phyloP scores from a whole-genome alignment of 2,113 vertebrate genomes.

The Garra rufa region DNA sequence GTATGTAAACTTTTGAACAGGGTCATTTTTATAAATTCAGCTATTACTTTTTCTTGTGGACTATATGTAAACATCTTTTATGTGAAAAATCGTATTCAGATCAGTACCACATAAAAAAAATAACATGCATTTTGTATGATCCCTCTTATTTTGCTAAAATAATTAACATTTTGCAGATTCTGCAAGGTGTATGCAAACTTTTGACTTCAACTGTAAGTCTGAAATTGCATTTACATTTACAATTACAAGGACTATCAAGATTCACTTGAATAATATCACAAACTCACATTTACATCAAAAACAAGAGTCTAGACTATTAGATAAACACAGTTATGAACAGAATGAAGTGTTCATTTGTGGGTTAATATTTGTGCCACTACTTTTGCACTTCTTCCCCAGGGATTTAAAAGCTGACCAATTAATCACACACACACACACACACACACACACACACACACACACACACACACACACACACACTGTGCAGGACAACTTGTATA shows the following conservation, averaged over 20 bases:
- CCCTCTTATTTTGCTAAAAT: too few species aligned
- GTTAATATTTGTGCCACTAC: slow-evolving; percentile 44
- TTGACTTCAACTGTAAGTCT: too few species aligned
- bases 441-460: slow-evolving; percentile 38
- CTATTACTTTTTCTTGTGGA: too few species aligned
- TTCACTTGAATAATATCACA: neutral
- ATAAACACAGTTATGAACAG: slow-evolving; percentile 3
- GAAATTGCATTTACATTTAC: neutral
- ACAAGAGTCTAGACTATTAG: neutral
- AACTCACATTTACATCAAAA: neutral
- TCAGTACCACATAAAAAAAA: too few species aligned
- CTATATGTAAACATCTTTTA: too few species aligned
- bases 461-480: slow-evolving; percentile 31
- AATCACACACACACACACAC: slow-evolving; percentile 43
- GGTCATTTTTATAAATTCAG: too few species aligned
- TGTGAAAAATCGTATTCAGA: too few species aligned
- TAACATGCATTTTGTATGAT: too few species aligned
- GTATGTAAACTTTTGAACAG: too few species aligned
- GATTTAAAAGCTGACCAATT: slow-evolving; percentile 62
- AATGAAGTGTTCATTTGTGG: slow-evolving; percentile 8
- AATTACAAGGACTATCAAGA: neutral
- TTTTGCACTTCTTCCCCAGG: slow-evolving; percentile 48
- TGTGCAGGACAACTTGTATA: slow-evolving; percentile 29
- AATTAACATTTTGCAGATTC: too few species aligned
- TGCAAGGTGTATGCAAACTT: too few species aligned